These are phyloP conservation scores for Agrochola lychnidis DNA, from an alignment of 2,888 invertebrate genomes.

Conservation along the genomic window DNA sequence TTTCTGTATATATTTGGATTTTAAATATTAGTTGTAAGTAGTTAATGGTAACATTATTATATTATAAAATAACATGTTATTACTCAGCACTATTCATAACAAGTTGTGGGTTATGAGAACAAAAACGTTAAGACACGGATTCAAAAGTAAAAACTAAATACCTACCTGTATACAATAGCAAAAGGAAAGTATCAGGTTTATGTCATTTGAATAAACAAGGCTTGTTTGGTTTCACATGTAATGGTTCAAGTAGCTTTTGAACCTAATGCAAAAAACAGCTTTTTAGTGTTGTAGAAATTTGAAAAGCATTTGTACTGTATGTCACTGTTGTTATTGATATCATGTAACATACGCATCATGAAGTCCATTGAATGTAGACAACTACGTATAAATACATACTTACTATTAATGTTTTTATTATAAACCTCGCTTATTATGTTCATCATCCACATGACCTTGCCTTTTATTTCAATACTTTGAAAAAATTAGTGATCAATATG, in stretches of 20 bases:
- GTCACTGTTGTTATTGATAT: conserved; percentile 43
- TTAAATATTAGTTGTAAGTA: conserved; percentile 86
- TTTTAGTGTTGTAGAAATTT: conserved; percentile 51
- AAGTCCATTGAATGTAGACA: conserved; percentile 44
- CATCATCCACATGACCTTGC: conserved; percentile 62
- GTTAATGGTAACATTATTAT: conserved; percentile 78
- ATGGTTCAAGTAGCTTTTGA: conserved; percentile 62
- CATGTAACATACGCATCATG: conserved; percentile 45
- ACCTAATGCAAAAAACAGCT: conserved; percentile 63
- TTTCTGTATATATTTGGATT: conserved; percentile 88
- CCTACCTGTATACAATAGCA: conserved; percentile 37
- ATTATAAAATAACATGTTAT: conserved; percentile 67
- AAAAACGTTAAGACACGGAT: conserved; percentile 49
- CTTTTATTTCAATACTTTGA: conserved; percentile 53
- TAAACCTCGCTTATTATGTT: conserved; percentile 54
- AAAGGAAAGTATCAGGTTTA: conserved; percentile 56
- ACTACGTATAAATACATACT: conserved; percentile 29
- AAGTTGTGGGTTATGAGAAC: conserved; percentile 61
- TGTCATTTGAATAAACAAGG: conserved; percentile 58
- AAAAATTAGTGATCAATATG: conserved; percentile 64
- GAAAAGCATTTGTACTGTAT: conserved; percentile 45
- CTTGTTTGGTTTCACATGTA: conserved; percentile 45
- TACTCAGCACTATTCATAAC: conserved; percentile 69
- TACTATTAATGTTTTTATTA: conserved; percentile 50
- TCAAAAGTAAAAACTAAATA: conserved; percentile 6